Evolutionary conservation across 2,797 vertebrate species (phyloP).

Genomic region (Peromyscus nudipes): DNA sequence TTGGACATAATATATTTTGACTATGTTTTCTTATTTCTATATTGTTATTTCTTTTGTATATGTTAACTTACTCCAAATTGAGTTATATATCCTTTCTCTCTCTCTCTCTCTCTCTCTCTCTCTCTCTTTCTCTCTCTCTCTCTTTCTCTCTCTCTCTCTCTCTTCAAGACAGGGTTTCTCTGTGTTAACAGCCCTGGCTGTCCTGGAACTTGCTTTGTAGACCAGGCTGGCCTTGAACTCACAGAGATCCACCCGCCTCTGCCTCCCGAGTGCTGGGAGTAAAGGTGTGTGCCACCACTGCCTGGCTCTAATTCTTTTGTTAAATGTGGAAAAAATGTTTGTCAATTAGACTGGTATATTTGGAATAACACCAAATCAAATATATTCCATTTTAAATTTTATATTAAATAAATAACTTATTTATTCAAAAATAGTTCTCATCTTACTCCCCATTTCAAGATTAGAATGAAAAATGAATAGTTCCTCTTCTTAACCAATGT

Average conservation of each 20-base stretch:
- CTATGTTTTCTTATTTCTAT: constrained; percentile 2
- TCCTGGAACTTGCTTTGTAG: background rate
- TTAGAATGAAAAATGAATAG: background rate
- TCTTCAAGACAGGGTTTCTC: background rate
- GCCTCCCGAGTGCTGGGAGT: background rate
- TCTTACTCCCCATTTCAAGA: background rate
- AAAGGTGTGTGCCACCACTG: background rate
- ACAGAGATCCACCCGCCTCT: background rate
- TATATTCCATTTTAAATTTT: background rate
- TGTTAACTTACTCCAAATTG: constrained; percentile 15
- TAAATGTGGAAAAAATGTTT: background rate
- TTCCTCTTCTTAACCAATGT: background rate
- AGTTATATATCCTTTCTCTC: background rate
- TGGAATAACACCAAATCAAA: constrained; percentile 8
- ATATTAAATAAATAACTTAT: background rate
- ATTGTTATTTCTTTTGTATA: background rate
- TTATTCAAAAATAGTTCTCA: background rate
- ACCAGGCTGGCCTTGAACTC: background rate
- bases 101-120: background rate
- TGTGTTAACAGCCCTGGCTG: background rate
- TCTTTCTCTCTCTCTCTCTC: background rate
- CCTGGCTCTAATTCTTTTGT: background rate
- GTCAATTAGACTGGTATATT: background rate
- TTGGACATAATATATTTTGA: constrained; percentile 43
- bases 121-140: background rate